Evolutionary conservation across 2,113 vertebrate genomes (phyloP).

Genomic region (Rhea pennata): DNA sequence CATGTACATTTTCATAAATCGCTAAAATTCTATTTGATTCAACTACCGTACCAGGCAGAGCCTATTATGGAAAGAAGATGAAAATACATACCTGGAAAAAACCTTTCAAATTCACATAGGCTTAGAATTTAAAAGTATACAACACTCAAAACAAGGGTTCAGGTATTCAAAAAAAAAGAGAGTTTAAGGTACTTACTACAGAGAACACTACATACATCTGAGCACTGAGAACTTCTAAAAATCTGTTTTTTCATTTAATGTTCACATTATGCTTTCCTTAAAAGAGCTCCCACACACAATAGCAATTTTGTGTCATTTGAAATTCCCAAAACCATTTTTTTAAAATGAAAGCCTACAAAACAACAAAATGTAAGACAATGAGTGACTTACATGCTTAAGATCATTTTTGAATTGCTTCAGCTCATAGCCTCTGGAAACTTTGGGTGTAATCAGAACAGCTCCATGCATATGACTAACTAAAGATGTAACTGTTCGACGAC

Average conservation of each 20-base stretch:
- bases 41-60: not conserved
- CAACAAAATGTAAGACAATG: not conserved
- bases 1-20: not conserved
- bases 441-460: constrained; percentile 87
- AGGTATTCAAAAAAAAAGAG: not conserved
- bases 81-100: not conserved
- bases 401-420: constrained; percentile 95
- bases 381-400: constrained; percentile 86
- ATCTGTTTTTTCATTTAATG: not conserved
- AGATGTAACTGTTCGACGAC: constrained; percentile 88
- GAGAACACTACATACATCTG: not conserved
- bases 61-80: not conserved
- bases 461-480: constrained; percentile 95
- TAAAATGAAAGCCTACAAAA: not conserved
- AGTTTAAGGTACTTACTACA: not conserved
- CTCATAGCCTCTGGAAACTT: constrained; percentile 90
- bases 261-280: not conserved
- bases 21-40: not conserved
- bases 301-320: not conserved
- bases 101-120: not conserved
- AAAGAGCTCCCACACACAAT: not conserved
- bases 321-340: not conserved
- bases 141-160: not conserved
- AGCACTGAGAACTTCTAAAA: not conserved
- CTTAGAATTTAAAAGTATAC: not conserved